Conservation (phyloP, 2,797 vertebrate species). For the Schizopygopsis pylzovi region DNA sequence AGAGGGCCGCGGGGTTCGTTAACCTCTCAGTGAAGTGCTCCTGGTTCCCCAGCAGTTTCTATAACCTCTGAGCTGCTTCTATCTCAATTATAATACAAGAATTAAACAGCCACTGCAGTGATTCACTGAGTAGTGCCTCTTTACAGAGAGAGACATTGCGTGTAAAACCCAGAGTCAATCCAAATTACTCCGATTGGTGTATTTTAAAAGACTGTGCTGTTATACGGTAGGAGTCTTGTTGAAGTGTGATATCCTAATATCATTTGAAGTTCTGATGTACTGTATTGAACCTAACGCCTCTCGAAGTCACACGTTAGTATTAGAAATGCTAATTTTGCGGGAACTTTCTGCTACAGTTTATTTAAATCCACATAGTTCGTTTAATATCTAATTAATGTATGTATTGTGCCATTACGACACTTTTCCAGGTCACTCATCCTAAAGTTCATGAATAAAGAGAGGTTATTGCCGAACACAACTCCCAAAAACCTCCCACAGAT, state of each 20-base stretch:
- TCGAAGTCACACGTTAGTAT: background rate
- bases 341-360: slow-evolving; percentile 7
- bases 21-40: slow-evolving; percentile 86
- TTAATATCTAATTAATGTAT: slow-evolving; percentile 21
- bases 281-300: background rate
- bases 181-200: slow-evolving; percentile 36
- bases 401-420: background rate
- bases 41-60: slow-evolving; percentile 83
- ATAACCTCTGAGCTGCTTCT: slow-evolving; percentile 84
- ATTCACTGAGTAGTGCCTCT: slow-evolving; percentile 65
- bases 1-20: slow-evolving; percentile 86
- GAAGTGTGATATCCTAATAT: slow-evolving; percentile 40
- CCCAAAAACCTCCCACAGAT: slow-evolving; percentile 35
- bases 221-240: slow-evolving; percentile 28
- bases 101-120: slow-evolving; percentile 80
- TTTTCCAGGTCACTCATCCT: slow-evolving; percentile 3
- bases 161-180: slow-evolving; percentile 23
- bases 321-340: slow-evolving; percentile 8
- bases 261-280: slow-evolving; percentile 26
- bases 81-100: slow-evolving; percentile 89
- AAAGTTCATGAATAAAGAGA: background rate
- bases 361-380: background rate
- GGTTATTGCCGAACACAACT: slow-evolving; percentile 12
- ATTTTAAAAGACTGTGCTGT: slow-evolving; percentile 38
- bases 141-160: slow-evolving; percentile 52